Evolutionary conservation across 2,797 vertebrate genomes (phyloP).

Genomic region (Acridotheres tristis): DNA sequence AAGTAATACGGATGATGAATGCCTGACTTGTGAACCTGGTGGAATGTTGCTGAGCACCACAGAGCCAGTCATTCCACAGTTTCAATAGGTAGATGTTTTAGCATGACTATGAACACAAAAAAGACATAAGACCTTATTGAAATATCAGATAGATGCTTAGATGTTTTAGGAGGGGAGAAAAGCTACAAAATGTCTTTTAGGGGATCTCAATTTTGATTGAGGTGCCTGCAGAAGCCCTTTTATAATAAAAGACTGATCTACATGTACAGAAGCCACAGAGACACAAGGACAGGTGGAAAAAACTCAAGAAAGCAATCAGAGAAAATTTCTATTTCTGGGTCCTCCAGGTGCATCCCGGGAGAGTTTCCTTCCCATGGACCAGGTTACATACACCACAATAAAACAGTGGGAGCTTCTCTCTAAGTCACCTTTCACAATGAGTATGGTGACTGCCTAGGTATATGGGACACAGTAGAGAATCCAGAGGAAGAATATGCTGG

Average conservation of each 20-base stretch:
- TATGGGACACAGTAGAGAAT: neutral
- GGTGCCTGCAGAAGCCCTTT: neutral
- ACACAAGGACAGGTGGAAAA: neutral
- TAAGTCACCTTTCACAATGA: neutral
- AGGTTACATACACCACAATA: neutral
- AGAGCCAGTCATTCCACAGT: neutral
- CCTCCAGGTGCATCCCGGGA: neutral
- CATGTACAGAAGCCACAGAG: neutral
- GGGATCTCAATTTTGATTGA: neutral
- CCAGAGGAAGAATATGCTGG: neutral
- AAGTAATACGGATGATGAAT: neutral
- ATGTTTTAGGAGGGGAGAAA: neutral
- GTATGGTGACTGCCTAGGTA: neutral
- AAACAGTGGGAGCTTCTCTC: neutral
- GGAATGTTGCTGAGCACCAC: neutral
- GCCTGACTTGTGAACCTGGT: neutral
- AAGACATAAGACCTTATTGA: neutral
- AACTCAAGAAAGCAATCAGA: neutral
- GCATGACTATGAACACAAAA: neutral
- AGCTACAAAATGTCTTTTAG: neutral
- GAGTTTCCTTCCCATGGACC: neutral
- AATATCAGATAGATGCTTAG: neutral
- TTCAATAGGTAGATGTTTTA: neutral
- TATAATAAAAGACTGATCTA: neutral
- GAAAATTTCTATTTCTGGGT: neutral